Conservation (phyloP, 2,113 vertebrate species). For the Catharus bicknelli region DNA sequence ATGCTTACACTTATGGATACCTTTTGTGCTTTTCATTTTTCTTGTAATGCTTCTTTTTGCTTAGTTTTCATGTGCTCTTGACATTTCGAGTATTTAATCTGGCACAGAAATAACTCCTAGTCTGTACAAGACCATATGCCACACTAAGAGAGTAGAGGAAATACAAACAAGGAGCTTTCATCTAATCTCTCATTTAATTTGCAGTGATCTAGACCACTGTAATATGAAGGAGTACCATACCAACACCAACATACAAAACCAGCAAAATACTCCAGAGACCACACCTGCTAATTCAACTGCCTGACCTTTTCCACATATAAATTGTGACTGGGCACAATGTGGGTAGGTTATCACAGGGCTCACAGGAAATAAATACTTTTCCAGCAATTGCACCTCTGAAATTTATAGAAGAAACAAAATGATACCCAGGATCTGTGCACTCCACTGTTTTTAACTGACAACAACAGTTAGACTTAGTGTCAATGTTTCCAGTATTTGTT, state of each 20-base stretch:
- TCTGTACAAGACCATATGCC: not conserved
- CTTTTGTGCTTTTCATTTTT: not conserved
- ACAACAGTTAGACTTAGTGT: not conserved
- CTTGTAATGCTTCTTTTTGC: not conserved
- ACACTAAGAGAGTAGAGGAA: not conserved
- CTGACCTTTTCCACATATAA: not conserved
- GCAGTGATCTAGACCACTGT: not conserved
- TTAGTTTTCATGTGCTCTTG: not conserved
- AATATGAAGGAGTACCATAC: not conserved
- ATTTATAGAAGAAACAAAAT: not conserved
- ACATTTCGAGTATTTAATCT: conserved; percentile 1
- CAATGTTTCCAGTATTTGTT: not conserved
- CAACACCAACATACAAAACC: not conserved
- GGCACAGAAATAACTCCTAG: not conserved
- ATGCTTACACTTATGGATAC: not conserved
- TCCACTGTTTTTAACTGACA: not conserved
- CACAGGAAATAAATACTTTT: not conserved
- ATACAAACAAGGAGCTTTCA: conserved; percentile 15
- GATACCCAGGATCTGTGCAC: not conserved
- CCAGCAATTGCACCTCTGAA: not conserved
- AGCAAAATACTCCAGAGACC: not conserved
- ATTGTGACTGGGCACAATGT: not conserved
- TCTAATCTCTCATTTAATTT: conserved; percentile 22
- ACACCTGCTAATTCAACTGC: not conserved
- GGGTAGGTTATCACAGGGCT: not conserved